Conservation (phyloP, 2,888 invertebrate species). For the Cataglyphis cursor region DNA sequence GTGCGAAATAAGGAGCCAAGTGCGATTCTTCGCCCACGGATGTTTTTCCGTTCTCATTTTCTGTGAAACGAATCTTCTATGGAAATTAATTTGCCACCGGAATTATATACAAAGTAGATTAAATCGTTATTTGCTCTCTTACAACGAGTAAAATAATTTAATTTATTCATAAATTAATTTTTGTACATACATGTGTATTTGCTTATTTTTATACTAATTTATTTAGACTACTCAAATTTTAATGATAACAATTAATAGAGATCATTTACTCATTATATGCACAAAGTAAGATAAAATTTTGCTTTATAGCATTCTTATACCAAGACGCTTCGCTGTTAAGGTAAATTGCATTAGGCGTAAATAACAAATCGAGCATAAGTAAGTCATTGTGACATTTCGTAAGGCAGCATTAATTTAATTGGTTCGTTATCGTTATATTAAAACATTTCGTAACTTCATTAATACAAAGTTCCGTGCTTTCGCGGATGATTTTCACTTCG, state of each 20-base stretch:
- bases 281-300: neutral
- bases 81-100: neutral
- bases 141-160: neutral
- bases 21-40: constrained; percentile 33
- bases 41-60: constrained; percentile 43
- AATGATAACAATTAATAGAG: neutral
- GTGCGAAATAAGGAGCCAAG: constrained; percentile 29
- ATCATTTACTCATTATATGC: neutral
- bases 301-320: neutral
- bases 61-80: neutral
- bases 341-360: neutral
- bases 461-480: constrained; percentile 43
- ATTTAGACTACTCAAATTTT: neutral
- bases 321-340: neutral
- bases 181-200: neutral
- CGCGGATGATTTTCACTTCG: constrained; percentile 51
- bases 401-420: constrained; percentile 24
- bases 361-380: neutral
- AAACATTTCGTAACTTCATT: constrained; percentile 48
- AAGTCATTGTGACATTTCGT: constrained; percentile 17
- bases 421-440: constrained; percentile 40
- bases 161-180: neutral
- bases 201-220: neutral
- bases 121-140: neutral
- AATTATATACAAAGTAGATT: neutral